phyloP scores from a whole-genome alignment of 2,888 invertebrate species.

The Atethmia centrago region DNA sequence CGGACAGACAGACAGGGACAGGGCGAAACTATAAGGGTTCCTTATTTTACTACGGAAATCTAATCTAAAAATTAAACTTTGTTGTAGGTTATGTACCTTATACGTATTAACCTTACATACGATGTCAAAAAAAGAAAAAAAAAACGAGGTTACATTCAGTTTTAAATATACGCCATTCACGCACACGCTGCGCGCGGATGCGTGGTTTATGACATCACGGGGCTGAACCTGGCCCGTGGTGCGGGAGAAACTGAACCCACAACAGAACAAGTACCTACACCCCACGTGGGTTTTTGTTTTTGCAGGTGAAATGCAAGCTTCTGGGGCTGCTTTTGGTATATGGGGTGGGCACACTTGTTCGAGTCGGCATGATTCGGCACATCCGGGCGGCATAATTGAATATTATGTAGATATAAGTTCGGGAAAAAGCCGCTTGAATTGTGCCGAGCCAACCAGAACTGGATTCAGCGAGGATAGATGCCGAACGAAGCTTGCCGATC shows the following conservation, averaged over 20 bases:
- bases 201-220: constrained; percentile 52
- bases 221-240: background rate
- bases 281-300: background rate
- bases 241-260: constrained; percentile 1
- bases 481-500: background rate
- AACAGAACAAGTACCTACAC: background rate
- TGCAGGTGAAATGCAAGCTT: background rate
- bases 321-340: background rate
- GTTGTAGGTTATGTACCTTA: background rate
- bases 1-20: background rate
- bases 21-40: background rate
- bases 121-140: constrained; percentile 25
- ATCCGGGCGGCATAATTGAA: too few species aligned
- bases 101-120: background rate
- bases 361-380: background rate
- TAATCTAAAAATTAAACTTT: background rate
- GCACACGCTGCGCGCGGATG: constrained; percentile 47
- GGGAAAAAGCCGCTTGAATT: background rate
- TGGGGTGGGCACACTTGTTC: too few species aligned
- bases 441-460: background rate
- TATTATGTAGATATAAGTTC: background rate
- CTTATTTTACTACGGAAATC: background rate
- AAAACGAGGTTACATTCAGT: constrained; percentile 7
- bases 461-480: background rate
- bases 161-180: constrained; percentile 30